A percentile compares a stretch with the other conserved stretches of the same genome.
phyloP scores from a whole-genome alignment of 2,113 vertebrate genomes.

The Motacilla alba region DNA sequence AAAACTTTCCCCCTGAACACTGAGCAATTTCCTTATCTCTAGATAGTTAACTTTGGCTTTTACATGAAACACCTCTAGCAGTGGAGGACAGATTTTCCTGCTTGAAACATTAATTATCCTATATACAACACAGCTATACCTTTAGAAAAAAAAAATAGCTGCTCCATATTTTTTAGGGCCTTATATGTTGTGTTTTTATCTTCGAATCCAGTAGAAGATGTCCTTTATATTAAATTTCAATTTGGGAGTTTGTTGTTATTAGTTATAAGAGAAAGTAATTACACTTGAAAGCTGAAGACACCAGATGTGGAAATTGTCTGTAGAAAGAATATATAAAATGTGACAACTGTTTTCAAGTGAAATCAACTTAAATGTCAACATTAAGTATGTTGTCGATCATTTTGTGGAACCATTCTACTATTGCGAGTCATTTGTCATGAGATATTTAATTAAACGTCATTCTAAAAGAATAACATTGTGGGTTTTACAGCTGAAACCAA shows the following conservation, averaged over 20 bases:
- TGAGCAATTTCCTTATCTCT: not conserved
- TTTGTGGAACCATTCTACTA: not conserved
- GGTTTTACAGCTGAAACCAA: not conserved
- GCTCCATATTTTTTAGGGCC: not conserved
- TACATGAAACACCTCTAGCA: not conserved
- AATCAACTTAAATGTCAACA: not conserved
- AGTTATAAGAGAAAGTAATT: not conserved
- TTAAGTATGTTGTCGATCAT: not conserved
- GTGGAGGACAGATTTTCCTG: not conserved
- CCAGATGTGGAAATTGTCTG: not conserved
- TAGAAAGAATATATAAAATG: not conserved
- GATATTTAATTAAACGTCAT: not conserved
- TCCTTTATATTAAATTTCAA: not conserved
- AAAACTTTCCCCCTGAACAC: not conserved
- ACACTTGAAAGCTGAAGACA: not conserved
- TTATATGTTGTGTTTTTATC: not conserved
- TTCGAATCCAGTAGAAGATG: not conserved
- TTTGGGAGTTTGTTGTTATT: not conserved
- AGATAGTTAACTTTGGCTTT: not conserved
- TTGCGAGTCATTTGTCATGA: not conserved
- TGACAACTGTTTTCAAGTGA: conserved; percentile 1
- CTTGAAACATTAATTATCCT: not conserved
- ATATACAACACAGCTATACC: not conserved
- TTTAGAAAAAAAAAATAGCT: not conserved
- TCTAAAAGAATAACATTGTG: not conserved